phyloP scores from a whole-genome alignment of 2,888 invertebrate species.

The Eudemis profundana region DNA sequence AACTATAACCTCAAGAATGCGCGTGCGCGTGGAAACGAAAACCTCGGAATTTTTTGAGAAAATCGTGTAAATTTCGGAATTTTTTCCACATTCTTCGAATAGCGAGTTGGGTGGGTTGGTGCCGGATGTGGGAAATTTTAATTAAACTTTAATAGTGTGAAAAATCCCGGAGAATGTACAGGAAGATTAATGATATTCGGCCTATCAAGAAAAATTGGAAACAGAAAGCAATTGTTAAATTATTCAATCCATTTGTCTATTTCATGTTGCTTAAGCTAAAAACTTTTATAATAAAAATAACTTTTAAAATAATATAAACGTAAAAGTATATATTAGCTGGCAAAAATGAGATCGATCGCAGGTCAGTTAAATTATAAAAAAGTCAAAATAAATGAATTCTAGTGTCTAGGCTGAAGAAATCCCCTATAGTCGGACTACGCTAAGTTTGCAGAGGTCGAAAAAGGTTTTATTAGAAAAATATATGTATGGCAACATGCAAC shows the following conservation, averaged over 20 bases:
- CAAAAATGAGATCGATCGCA: too few relatives aligned
- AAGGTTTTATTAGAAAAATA: too few relatives aligned
- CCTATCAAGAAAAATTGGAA: neutral
- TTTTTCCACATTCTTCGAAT: neutral
- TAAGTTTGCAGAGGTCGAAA: too few relatives aligned
- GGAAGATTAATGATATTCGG: neutral
- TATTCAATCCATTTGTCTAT: neutral
- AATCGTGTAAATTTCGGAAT: slow-evolving; percentile 2
- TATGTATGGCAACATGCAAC: too few relatives aligned
- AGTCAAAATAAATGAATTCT: too few relatives aligned
- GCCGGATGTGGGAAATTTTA: neutral
- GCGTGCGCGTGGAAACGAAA: neutral
- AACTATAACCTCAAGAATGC: neutral
- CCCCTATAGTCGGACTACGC: too few relatives aligned
- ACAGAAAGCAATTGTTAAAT: neutral
- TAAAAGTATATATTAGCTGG: too few relatives aligned
- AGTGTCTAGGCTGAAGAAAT: too few relatives aligned
- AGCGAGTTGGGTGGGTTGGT: neutral
- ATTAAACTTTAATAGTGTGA: neutral
- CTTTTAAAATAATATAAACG: too few relatives aligned
- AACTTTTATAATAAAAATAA: neutral
- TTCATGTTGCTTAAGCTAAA: neutral
- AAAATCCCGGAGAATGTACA: neutral
- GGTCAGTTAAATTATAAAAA: too few relatives aligned
- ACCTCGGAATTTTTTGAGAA: neutral